Evolutionary conservation across 2,113 vertebrate species (phyloP).

Genomic region (Puntigrus tetrazona): DNA sequence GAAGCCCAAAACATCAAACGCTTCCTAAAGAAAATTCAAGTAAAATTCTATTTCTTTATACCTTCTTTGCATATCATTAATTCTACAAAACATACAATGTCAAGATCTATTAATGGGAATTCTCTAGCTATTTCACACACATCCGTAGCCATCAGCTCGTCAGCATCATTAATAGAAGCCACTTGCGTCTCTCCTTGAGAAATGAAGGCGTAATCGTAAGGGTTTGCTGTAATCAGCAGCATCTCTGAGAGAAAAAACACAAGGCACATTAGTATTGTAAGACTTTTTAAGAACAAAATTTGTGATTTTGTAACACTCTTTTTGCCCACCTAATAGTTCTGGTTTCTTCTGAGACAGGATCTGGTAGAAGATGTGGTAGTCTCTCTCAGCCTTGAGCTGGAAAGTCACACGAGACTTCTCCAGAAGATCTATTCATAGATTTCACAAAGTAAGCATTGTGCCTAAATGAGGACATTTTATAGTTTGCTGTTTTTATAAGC

Average conservation of each 20-base stretch:
- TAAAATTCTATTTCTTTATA: too few relatives aligned
- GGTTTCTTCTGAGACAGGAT: slow-evolving; percentile 89
- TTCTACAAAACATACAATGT: too few relatives aligned
- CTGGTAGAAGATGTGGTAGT: slow-evolving; percentile 94
- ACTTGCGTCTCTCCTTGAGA: slow-evolving; percentile 74
- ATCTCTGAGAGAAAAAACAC: slow-evolving; percentile 61
- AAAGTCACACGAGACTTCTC: slow-evolving; percentile 91
- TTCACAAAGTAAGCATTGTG: too few relatives aligned
- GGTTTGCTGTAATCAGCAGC: slow-evolving; percentile 71
- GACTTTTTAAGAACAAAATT: background rate
- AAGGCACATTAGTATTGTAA: too few relatives aligned
- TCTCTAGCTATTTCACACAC: slow-evolving; percentile 20
- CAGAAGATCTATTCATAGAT: slow-evolving; percentile 54
- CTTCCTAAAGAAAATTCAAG: too few relatives aligned
- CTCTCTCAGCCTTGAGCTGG: slow-evolving; percentile 89
- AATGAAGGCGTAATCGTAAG: slow-evolving; percentile 71
- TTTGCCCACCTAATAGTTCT: slow-evolving; percentile 69
- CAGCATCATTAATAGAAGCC: slow-evolving; percentile 63
- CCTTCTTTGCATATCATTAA: too few relatives aligned
- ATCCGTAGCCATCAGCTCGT: slow-evolving; percentile 56
- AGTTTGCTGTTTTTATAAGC: too few relatives aligned
- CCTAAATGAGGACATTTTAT: too few relatives aligned
- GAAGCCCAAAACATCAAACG: slow-evolving; percentile 77
- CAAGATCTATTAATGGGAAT: background rate
- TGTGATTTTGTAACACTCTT: background rate